Base-by-base conservation (phyloP, 92 coral and sea anemone species). In the Plumapathes pennacea region DNA sequence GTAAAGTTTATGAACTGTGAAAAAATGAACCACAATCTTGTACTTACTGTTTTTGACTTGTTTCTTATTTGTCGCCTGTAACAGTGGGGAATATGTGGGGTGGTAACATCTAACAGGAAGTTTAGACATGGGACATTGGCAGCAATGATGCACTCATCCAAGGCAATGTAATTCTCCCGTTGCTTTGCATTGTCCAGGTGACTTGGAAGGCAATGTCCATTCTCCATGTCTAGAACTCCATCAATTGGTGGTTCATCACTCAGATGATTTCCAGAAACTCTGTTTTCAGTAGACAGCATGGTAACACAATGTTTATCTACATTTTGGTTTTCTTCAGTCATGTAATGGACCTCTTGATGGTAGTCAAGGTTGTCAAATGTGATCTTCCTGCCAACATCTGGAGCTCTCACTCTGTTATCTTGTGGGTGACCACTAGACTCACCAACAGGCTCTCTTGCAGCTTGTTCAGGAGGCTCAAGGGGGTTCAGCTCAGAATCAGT, bases 251-350 rank as follows among this genome's bases (percentile, higher is more conserved):
- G 61, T 14, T 29, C 54, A 23, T 52, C 56, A 55, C 77, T 63
- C 19, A 77, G 60, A 49, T 71, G 49, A 52, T 65, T 77, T 28
- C 85, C 85, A 29, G 71, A 40, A 26, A 77, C 85, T 37, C 90
- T 59, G 67, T 83, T 83, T 44, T 83, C 81, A n/a, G 81, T 71
- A 40, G 60, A n/a, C 85, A 83, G 77, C n/a, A 57, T 25, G 9
- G 71, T 83, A 44, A 73, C 78, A 31, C 43, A 83, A 57, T 83
- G 85, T 15, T 67, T 62, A 36, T 83, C 81, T 23, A 67, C 58
- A 71, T 71, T 83, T 31, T 83, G 89, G 30, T 76, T 74, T 2
- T 64, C 65, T 46, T 70, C 76, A 7, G 84, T 76, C 84, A 76
- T 83, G 19, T 49, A 54, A 49, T 83, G 90, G 32, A 71, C 80